Conservation (phyloP, 2,888 invertebrate species). For the Drosophila limbata region DNA sequence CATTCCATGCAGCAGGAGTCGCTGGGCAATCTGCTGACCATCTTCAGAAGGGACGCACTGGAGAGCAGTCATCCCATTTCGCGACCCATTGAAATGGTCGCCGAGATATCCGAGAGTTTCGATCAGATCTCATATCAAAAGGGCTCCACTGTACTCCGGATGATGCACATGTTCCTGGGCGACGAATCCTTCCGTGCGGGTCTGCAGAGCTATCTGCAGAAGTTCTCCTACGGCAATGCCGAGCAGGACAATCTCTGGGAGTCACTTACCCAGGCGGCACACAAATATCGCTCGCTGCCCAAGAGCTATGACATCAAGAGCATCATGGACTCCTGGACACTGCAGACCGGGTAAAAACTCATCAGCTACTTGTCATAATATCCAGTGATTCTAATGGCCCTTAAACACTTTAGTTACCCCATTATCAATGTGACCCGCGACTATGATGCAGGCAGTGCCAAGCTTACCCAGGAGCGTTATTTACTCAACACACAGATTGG, state of each 20-base stretch:
- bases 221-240: constrained; percentile 90
- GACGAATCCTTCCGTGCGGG: constrained; percentile 89
- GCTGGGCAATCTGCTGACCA: constrained; percentile 86
- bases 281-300: constrained; percentile 86
- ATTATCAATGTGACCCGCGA: constrained; percentile 89
- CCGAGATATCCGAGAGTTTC: constrained; percentile 92
- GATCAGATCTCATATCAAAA: constrained; percentile 94
- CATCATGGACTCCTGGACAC: constrained; percentile 95
- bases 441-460: constrained; percentile 86
- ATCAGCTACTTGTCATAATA: too few relatives aligned
- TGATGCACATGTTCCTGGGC: constrained; percentile 96
- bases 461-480: constrained; percentile 87
- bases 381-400: not conserved
- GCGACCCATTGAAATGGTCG: constrained; percentile 90
- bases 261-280: constrained; percentile 88
- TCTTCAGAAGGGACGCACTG: constrained; percentile 90
- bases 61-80: constrained; percentile 93
- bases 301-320: constrained; percentile 88
- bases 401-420: constrained; percentile 87
- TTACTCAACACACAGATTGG: constrained; percentile 79
- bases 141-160: constrained; percentile 93
- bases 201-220: constrained; percentile 88
- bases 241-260: constrained; percentile 94
- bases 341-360: constrained; percentile 88
- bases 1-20: constrained; percentile 87